Conservation (phyloP, 2,797 vertebrate species). For the Dermochelys coriacea region DNA sequence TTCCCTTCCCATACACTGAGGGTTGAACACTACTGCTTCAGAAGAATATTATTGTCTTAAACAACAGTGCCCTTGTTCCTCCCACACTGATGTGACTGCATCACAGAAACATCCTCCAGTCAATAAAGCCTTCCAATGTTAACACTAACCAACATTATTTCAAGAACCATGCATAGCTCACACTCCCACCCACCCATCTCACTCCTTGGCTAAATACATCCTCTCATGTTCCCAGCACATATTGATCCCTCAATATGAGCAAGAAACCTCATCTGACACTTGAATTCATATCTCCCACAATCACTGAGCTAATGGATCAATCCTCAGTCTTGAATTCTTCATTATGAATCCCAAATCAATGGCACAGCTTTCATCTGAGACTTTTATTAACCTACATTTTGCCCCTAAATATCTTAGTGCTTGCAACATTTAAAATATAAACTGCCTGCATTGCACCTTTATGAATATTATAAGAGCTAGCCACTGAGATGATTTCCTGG, state of each 20-base stretch:
- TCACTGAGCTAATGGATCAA: background rate
- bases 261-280: background rate
- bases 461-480: background rate
- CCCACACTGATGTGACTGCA: background rate
- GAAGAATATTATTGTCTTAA: background rate
- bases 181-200: background rate
- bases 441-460: background rate
- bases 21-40: background rate
- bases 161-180: background rate
- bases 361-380: background rate
- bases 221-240: background rate
- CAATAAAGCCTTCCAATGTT: background rate
- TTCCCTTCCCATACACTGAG: background rate
- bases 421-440: slow-evolving; percentile 6
- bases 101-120: background rate
- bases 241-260: background rate
- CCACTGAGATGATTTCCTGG: background rate
- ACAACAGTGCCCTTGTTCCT: background rate
- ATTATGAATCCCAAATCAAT: background rate
- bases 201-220: background rate
- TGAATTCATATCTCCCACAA: background rate
- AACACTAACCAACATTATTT: background rate
- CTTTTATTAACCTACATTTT: slow-evolving; percentile 10
- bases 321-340: background rate
- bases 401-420: background rate